phyloP scores from a whole-genome alignment of 2,888 invertebrate genomes.

The Tachina lurida region DNA sequence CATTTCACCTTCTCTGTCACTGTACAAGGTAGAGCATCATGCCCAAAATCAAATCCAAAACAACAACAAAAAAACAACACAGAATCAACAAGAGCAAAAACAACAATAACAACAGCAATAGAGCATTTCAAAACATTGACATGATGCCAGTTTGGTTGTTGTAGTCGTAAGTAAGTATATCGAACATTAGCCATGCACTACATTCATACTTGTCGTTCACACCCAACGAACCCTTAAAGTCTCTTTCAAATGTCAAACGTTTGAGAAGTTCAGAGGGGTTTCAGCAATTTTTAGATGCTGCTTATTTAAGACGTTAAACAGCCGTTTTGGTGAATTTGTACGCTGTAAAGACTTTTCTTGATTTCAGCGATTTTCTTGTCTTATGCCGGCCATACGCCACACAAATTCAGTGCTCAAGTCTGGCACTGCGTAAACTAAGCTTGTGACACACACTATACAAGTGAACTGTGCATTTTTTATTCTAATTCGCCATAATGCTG shows the following conservation, averaged over 20 bases:
- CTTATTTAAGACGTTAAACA: no score
- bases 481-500: no score
- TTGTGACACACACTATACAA: no score
- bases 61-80: conserved; percentile 25
- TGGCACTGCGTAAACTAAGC: no score
- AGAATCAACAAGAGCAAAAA: conserved; percentile 31
- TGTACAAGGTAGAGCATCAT: conserved; percentile 61
- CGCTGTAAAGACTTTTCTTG: no score
- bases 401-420: no score
- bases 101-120: conserved; percentile 47
- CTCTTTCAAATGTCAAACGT: neutral
- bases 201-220: neutral
- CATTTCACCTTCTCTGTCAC: neutral
- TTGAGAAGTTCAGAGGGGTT: no score
- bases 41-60: conserved; percentile 42
- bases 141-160: conserved; percentile 67
- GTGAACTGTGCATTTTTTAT: no score
- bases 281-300: no score
- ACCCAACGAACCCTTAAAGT: neutral
- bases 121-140: conserved; percentile 61
- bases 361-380: no score
- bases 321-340: no score
- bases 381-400: no score
- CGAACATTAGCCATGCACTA: conserved; percentile 54
- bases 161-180: conserved; percentile 43